Conservation (phyloP, 2,888 invertebrate species). For the Scaptomyza parva region DNA sequence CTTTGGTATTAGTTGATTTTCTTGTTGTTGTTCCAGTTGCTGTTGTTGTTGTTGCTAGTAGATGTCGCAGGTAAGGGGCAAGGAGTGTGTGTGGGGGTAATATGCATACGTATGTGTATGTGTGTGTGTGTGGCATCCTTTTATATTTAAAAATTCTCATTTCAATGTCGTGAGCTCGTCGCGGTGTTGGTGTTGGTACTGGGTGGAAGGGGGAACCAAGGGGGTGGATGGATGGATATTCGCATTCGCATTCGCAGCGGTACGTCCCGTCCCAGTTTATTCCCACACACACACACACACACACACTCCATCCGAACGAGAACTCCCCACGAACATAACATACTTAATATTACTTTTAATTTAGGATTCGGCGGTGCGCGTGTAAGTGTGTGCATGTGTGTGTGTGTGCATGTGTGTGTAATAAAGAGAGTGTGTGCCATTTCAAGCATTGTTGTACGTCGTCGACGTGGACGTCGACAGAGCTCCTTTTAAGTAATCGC, state of each 20-base stretch:
- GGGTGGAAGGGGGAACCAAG: conserved; percentile 12
- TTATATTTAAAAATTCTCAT: conserved; percentile 79
- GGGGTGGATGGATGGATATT: conserved; percentile 16
- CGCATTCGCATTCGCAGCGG: too few species aligned
- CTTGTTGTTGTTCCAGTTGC: conserved; percentile 81
- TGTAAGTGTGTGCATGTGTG: conserved; percentile 18
- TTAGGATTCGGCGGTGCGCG: conserved; percentile 41
- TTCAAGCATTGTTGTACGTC: conserved; percentile 36
- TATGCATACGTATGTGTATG: conserved; percentile 24
- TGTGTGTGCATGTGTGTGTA: conserved; percentile 19
- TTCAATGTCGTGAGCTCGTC: conserved; percentile 79
- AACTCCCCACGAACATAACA: conserved; percentile 61
- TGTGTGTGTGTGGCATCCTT: conserved; percentile 71
- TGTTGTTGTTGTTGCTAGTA: conserved; percentile 82
- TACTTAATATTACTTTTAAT: conserved; percentile 84
- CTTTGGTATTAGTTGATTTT: conserved; percentile 70
- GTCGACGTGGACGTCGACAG: conserved; percentile 3
- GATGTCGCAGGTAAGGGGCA: conserved; percentile 52
- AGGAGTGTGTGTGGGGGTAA: neutral
- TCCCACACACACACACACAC: neutral
- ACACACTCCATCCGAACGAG: conserved; percentile 17
- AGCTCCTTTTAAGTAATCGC: conserved; percentile 53
- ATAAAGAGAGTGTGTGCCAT: conserved; percentile 37
- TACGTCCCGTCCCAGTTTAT: conserved; percentile 11
- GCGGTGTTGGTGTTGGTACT: too few species aligned